These are phyloP conservation scores for Oceanodroma leucorhoa DNA, from an alignment of 2,797 vertebrate species.

Conservation along the genomic window DNA sequence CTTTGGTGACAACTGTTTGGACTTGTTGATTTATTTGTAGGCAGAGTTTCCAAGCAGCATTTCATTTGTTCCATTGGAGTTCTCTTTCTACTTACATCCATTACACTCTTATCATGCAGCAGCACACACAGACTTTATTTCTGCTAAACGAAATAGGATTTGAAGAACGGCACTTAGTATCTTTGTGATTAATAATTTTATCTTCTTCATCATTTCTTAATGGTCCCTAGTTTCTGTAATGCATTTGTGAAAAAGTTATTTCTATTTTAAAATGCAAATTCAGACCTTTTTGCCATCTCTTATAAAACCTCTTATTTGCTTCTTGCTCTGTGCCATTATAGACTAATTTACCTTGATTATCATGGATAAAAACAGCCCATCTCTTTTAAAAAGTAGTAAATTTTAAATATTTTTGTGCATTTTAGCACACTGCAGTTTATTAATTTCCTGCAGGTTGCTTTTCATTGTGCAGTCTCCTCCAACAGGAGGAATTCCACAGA, in stretches of 20 bases:
- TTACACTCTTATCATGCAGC: background rate
- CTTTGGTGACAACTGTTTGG: background rate
- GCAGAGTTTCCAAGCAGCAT: background rate
- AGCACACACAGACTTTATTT: background rate
- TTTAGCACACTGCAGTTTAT: background rate
- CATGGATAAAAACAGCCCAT: background rate
- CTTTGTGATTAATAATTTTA: slow-evolving; percentile 48
- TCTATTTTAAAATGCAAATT: background rate
- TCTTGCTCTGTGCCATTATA: background rate
- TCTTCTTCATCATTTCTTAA: slow-evolving; percentile 34
- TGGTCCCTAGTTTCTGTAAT: slow-evolving; percentile 3
- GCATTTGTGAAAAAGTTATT: slow-evolving; percentile 6
- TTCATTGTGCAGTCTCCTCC: background rate
- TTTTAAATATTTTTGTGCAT: background rate
- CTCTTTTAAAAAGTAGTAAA: background rate
- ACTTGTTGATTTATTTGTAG: slow-evolving; percentile 14
- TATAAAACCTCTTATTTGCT: background rate
- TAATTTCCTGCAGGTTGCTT: background rate
- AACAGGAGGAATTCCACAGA: background rate
- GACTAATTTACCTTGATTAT: background rate
- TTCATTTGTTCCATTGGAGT: background rate
- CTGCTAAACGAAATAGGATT: background rate
- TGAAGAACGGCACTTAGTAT: slow-evolving; percentile 10
- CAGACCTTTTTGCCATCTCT: background rate
- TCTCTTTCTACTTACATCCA: background rate